Percentiles rank a stretch among this genome's conserved stretches.
These are phyloP conservation scores for Magallana angulata DNA, from an alignment of 1,140 invertebrate species.

Conservation along the genomic window DNA sequence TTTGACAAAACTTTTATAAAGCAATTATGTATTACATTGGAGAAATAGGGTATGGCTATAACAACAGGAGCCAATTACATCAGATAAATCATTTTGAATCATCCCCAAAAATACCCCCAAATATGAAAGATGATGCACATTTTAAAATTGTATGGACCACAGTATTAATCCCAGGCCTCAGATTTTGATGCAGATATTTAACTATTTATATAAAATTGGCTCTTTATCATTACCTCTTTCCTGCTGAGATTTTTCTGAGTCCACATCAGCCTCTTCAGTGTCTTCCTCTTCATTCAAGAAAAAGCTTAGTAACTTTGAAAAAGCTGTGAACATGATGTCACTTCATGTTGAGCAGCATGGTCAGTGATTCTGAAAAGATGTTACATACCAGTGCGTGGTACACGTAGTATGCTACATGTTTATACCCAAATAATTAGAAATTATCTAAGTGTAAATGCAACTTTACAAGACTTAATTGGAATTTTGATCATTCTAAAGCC, in stretches of 20 bases:
- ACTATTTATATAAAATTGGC: too few relatives aligned
- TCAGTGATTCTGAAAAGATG: background rate
- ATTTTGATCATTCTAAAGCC: background rate
- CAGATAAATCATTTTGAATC: background rate
- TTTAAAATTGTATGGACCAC: too few relatives aligned
- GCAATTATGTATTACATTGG: too few relatives aligned
- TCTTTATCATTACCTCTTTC: background rate
- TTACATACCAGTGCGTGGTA: background rate
- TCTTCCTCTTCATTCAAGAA: constrained; percentile 16
- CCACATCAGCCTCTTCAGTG: background rate
- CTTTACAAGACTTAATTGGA: background rate
- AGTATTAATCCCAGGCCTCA: too few relatives aligned
- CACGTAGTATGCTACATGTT: background rate
- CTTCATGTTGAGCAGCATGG: background rate
- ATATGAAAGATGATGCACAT: background rate
- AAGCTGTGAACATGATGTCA: background rate
- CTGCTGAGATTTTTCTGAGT: background rate
- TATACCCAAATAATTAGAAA: background rate
- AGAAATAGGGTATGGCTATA: too few relatives aligned
- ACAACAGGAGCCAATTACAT: too few relatives aligned
- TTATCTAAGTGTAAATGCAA: background rate
- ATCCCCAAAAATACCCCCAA: background rate
- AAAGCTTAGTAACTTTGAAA: background rate
- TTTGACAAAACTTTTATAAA: too few relatives aligned
- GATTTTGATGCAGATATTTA: too few relatives aligned